Percentiles rank a stretch among this genome's conserved stretches.
Conservation (phyloP, 2,888 invertebrate species). For the Caradrina clavipalpis region DNA sequence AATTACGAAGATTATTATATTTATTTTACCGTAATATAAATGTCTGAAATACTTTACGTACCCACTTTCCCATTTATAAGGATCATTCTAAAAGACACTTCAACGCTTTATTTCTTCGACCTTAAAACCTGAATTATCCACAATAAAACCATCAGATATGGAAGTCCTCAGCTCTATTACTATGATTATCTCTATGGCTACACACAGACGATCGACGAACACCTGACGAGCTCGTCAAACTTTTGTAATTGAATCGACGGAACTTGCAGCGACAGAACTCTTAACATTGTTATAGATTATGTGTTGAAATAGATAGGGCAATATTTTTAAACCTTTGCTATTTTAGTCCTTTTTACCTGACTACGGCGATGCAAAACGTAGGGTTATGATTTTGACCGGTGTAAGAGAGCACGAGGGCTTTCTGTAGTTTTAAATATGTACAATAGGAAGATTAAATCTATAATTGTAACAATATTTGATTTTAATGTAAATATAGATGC, state of each 20-base stretch:
- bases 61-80: background rate
- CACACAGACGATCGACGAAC: constrained; percentile 66
- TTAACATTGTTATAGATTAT: constrained; percentile 18
- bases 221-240: constrained; percentile 85
- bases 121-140: constrained; percentile 5
- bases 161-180: constrained; percentile 53
- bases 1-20: too few species aligned
- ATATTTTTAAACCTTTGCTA: background rate
- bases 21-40: background rate
- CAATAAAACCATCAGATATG: constrained; percentile 57
- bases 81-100: constrained; percentile 6
- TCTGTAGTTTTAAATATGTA: too few species aligned
- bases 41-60: background rate
- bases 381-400: too few species aligned
- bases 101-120: background rate
- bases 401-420: too few species aligned
- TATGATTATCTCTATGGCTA: constrained; percentile 62
- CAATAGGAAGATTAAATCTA: too few species aligned
- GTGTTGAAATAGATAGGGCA: constrained; percentile 5
- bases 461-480: too few species aligned
- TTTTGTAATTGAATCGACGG: constrained; percentile 87
- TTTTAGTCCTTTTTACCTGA: background rate
- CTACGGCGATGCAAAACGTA: too few species aligned
- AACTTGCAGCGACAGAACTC: constrained; percentile 86
- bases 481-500: too few species aligned